These are phyloP conservation scores for Pitangus sulphuratus DNA, from an alignment of 2,797 vertebrate species.

Conservation along the genomic window DNA sequence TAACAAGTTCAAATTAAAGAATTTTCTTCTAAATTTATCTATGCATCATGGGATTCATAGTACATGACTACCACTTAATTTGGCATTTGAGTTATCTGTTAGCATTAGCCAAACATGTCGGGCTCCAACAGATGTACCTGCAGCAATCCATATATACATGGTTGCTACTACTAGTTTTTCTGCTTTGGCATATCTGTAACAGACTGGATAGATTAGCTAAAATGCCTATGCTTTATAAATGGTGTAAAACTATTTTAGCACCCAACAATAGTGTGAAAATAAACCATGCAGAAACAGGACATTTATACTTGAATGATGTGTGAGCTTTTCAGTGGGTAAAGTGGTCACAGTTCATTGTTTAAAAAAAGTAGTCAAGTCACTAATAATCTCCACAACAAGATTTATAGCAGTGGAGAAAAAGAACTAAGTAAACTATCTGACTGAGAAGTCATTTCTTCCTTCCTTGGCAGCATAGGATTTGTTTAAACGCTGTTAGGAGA, in stretches of 20 bases:
- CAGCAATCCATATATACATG: not conserved
- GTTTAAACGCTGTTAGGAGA: constrained; percentile 73
- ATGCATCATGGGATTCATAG: not conserved
- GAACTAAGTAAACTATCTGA: constrained; percentile 78
- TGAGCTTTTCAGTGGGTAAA: constrained; percentile 52
- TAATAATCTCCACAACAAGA: constrained; percentile 75
- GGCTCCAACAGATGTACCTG: not conserved
- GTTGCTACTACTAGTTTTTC: not conserved
- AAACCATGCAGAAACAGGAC: constrained; percentile 61
- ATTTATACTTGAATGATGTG: constrained; percentile 57
- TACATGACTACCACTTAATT: not conserved
- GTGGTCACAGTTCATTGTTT: constrained; percentile 62
- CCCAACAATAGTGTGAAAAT: constrained; percentile 69
- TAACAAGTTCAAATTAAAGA: not conserved
- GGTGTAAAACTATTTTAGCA: constrained; percentile 47
- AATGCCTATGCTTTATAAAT: constrained; percentile 20
- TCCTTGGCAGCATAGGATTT: constrained; percentile 67
- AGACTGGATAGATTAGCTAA: constrained; percentile 7
- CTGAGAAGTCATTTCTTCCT: constrained; percentile 74
- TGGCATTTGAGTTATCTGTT: not conserved
- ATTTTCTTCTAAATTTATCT: not conserved
- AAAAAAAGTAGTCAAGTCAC: constrained; percentile 42
- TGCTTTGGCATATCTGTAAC: not conserved
- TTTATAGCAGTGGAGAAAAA: constrained; percentile 75
- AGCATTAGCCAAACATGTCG: not conserved